A percentile compares a stretch with the other conserved stretches of the same genome.
Evolutionary conservation across 1,140 invertebrate genomes (phyloP).

Genomic region (Dryas iulia): DNA sequence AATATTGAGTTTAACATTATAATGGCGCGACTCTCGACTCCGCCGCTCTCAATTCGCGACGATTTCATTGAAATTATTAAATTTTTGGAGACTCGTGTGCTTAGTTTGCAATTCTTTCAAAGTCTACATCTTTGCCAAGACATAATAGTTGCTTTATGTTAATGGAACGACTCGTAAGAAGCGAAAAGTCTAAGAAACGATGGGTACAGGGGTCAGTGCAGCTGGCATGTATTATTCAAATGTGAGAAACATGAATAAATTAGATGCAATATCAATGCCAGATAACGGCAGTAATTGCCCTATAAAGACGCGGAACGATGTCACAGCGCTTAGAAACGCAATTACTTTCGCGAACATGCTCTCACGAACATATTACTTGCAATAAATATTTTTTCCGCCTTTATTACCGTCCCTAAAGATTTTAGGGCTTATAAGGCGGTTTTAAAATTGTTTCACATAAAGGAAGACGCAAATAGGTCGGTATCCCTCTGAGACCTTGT

Average conservation of each 20-base stretch:
- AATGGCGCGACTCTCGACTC: background rate
- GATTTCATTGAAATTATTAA: background rate
- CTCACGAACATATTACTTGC: slow-evolving; percentile 56
- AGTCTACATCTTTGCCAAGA: slow-evolving; percentile 39
- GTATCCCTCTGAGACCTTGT: background rate
- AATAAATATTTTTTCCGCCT: slow-evolving; percentile 58
- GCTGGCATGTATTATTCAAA: slow-evolving; percentile 63
- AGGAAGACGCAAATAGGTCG: background rate
- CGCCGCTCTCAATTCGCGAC: background rate
- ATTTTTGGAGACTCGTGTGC: slow-evolving; percentile 15
- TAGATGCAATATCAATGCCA: slow-evolving; percentile 77
- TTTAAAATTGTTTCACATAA: slow-evolving; percentile 24
- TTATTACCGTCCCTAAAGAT: slow-evolving; percentile 52
- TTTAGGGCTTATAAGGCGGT: slow-evolving; percentile 45
- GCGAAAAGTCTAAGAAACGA: slow-evolving; percentile 44
- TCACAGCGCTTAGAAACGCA: slow-evolving; percentile 70
- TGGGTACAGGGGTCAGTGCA: slow-evolving; percentile 52
- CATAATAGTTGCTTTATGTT: slow-evolving; percentile 58
- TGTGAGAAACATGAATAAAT: slow-evolving; percentile 66
- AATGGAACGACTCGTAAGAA: slow-evolving; percentile 44
- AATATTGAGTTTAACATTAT: background rate
- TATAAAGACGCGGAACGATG: slow-evolving; percentile 74
- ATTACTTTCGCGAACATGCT: slow-evolving; percentile 64
- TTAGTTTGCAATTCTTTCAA: slow-evolving; percentile 39
- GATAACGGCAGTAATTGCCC: slow-evolving; percentile 74